Evolutionary conservation across 2,888 invertebrate species (phyloP), one percentile per base, ranked within the genome.

Genomic region (Thereva nobilitata): DNA sequence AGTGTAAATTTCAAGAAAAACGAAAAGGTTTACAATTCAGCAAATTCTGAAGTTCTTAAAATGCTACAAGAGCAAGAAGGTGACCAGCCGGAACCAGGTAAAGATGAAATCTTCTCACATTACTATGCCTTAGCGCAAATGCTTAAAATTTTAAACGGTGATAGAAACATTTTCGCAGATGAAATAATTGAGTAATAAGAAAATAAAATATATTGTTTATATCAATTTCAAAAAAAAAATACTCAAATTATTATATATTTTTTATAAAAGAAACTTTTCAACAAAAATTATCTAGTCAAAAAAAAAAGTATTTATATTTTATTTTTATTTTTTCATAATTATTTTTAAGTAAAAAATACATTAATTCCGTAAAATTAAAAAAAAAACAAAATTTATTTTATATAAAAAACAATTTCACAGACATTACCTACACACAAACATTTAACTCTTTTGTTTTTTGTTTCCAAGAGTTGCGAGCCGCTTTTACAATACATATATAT

Each of bases 1-100:
- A 95, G 95, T 75, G 95, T 95, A 41, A 95, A 95, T 83, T 95
- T 95, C 84, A 95, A 95, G 87, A 95, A 95, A 83, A 95, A 94
- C 82, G 95, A 95, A 80, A 93, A 90, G 82, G 88, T 89, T 72
- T 94, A 93, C 83, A 91, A 92, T 77, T 86, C 90, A 66, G 89
- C 90, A 73, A 92, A 92, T 78, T 94, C 94, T 77, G 94, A 93
- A 75, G 95, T 95, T 44, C 89, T 92, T 82, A 92, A 92, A 82
- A 93, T 93, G 86, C 86, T 95, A 68, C 92, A 93, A 78, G 93
- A 94, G 80, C 91, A 90, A 73, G 92, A 93, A 78, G 90, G 89
- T 76, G 92, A 91, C 74, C 91, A 91, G 42, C 85, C 80, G 74
- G 87, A 88, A 71, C 89, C 89, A 82, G 91, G 92, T 92, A 86